Evolutionary conservation across 2,888 invertebrate genomes (phyloP), one percentile per base, ranked within the genome.

Genomic region (Blastobasis lacticolella): DNA sequence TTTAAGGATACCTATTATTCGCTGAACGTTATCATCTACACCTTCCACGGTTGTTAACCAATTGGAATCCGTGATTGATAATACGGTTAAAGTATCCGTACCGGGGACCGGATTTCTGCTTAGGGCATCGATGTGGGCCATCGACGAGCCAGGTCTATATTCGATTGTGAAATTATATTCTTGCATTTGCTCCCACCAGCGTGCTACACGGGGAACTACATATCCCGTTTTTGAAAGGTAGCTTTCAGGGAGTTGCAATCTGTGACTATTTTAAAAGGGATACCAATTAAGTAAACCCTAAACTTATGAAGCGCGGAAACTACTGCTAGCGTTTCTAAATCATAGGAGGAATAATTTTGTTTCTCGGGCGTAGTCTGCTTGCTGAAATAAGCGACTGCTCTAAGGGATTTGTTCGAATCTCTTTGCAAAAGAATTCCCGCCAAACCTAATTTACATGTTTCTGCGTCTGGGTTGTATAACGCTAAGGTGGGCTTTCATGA

Each of bases 171-270:
- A 52, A 46, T 49, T 42, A 41, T 42, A 52, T 46, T 61, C 61
- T 41, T 59, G 59, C 38, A 61, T 54, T 1, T 45, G 6, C 40
- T 47, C 49, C 61, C 61, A 61, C 61, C 61, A 61, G 10, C 61
- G 48, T 6, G 58, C 61, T 6, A 59, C 57, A n/a, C 61, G 44
- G 4, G 54, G 57, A 5, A 59, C n/a, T n/a, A n/a, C 42, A 56
- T 53, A 40, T 61, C 57, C 9, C 47, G 45, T 40, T 61, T 61
- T 5, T 47, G 37, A 43, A 59, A 61, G 1, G 59, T 61, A 5
- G 59, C 54, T 6, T 57, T 48, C 0, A 61, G 38, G 7, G 54
- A 49, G 49, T 51, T 54, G 10, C 59, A 61, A 10, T 59, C 59
- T 0, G 61, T 57, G 4, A 60, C 46, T 5, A 57, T 54, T n/a